A percentile compares a stretch with the other conserved stretches of the same genome.
Evolutionary conservation across 2,888 invertebrate genomes (phyloP).

Genomic region (Allophyes oxyacanthae): DNA sequence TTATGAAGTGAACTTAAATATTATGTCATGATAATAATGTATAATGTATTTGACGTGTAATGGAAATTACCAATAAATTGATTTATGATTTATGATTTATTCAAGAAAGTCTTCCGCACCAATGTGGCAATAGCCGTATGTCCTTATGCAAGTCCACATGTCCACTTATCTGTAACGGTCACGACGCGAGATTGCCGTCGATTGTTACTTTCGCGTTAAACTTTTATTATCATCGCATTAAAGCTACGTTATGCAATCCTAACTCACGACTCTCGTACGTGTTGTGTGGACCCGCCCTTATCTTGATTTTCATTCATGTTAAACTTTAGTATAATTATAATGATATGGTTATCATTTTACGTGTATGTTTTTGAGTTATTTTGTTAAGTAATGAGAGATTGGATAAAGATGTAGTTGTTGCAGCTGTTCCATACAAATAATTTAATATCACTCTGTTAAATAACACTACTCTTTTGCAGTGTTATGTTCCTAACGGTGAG

Average conservation of each 20-base stretch:
- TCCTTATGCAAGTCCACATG: constrained; percentile 73
- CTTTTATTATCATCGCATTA: constrained; percentile 74
- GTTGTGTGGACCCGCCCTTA: constrained; percentile 64
- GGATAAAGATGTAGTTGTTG: background rate
- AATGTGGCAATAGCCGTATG: constrained; percentile 48
- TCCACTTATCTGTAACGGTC: constrained; percentile 78
- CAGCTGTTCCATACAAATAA: no score
- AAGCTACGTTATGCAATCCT: constrained; percentile 63
- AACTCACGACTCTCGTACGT: constrained; percentile 70
- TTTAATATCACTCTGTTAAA: no score
- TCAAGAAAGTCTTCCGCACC: constrained; percentile 6
- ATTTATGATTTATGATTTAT: no score
- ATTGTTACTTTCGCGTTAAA: constrained; percentile 72
- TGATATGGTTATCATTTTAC: constrained; percentile 30
- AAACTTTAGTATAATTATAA: constrained; percentile 42
- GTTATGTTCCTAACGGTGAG: no score
- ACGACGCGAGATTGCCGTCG: constrained; percentile 69
- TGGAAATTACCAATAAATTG: no score
- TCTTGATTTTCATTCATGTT: constrained; percentile 56
- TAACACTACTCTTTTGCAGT: no score
- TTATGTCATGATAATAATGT: no score
- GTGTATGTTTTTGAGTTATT: constrained; percentile 9
- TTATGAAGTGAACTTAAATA: no score
- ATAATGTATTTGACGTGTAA: no score
- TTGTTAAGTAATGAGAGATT: constrained; percentile 31